Conservation (phyloP, 2,888 invertebrate genomes). For the Orchesellides sinensis region DNA sequence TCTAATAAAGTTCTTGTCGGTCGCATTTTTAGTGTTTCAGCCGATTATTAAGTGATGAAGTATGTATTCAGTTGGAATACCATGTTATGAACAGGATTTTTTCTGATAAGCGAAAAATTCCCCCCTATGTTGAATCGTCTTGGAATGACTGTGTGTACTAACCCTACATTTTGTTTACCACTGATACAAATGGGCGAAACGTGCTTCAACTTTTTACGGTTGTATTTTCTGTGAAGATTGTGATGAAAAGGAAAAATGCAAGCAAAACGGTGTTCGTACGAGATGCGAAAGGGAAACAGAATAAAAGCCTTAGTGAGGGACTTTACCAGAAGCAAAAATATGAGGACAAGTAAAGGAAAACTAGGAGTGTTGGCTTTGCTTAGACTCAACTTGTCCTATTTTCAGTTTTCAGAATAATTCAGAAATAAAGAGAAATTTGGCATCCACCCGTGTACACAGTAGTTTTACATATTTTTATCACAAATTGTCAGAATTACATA, state of each 20-base stretch:
- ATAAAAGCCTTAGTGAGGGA: no score
- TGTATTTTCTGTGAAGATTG: not conserved
- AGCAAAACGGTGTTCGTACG: no score
- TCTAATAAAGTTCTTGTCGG: not conserved
- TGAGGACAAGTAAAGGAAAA: not conserved
- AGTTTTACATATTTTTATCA: no score
- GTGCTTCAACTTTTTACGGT: conserved; percentile 16
- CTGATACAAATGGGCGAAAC: conserved; percentile 17
- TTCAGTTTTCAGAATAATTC: no score
- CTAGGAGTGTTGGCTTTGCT: no score
- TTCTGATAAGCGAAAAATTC: not conserved
- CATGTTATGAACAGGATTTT: not conserved
- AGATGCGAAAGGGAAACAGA: no score
- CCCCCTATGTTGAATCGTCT: not conserved
- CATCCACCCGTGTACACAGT: no score
- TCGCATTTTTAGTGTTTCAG: no score
- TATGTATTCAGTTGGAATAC: not conserved
- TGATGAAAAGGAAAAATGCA: not conserved
- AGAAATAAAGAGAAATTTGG: no score
- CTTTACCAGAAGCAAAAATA: not conserved
- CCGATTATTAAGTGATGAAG: not conserved
- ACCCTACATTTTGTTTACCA: not conserved
- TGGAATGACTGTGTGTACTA: no score
- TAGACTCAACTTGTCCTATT: no score
- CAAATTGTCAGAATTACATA: no score